These are phyloP conservation scores for Tragopan temminckii DNA, from an alignment of 2,797 vertebrate species.

Conservation along the genomic window DNA sequence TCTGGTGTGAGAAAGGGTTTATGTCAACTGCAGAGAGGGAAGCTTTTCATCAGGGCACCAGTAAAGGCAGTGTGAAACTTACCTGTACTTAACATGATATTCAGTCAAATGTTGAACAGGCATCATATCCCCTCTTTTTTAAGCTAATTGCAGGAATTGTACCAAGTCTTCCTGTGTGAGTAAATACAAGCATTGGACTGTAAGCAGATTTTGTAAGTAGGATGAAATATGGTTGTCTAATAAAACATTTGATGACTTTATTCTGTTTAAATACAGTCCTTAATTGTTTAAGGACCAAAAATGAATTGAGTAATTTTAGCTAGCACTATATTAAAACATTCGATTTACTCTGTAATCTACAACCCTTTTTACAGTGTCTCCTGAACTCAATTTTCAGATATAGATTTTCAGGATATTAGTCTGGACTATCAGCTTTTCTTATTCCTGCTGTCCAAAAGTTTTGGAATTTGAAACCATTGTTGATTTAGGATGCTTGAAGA, in stretches of 20 bases:
- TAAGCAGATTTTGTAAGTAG: background rate
- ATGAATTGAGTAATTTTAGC: background rate
- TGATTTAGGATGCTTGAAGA: background rate
- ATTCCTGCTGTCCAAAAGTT: background rate
- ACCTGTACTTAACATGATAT: accelerated
- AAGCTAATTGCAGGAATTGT: background rate
- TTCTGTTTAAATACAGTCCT: background rate
- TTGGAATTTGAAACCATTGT: background rate
- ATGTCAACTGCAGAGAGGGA: background rate
- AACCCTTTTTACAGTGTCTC: background rate
- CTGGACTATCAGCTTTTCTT: background rate
- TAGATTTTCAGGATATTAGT: background rate
- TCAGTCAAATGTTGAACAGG: background rate
- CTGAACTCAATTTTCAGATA: background rate
- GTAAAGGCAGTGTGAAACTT: background rate
- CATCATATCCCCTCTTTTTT: background rate
- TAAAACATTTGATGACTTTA: background rate
- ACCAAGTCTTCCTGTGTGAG: background rate
- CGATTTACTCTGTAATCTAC: background rate
- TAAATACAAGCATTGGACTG: background rate
- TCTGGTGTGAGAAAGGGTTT: background rate
- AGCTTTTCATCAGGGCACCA: background rate
- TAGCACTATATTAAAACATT: constrained; percentile 18
- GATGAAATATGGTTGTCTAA: background rate
- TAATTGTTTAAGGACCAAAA: constrained; percentile 11